Evolutionary conservation across 2,113 vertebrate species (phyloP), one percentile per base, ranked within the genome.

Genomic region (Platysternon megacephalum): DNA sequence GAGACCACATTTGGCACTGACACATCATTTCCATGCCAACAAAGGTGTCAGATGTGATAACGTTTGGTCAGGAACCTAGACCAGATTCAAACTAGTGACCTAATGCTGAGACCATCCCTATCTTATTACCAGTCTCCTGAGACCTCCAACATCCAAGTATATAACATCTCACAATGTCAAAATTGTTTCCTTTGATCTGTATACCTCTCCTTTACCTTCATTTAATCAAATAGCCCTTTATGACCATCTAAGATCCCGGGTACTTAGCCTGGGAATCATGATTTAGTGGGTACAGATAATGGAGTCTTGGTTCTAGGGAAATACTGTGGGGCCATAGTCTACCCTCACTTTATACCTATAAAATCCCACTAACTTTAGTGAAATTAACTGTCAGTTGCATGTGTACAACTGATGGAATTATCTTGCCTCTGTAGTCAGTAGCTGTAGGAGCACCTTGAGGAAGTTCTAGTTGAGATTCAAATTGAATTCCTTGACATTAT

Each of bases 401-500:
- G 90, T 88, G 5, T 11, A 83, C 89, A 93, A 93, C 2, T 44
- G 58, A 53, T 86, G n/a, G 42, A 91, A 85, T 91, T 83, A 87
- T 82, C 87, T 72, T 88, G 58, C 8, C 3, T 85, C 89, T 44
- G 49, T 79, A 83, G 46, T 52, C 35, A 95, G 4, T 29, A 91
- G 4, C n/a, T 88, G 85, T 44, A 91, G 65, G 84, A 94, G 24
- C 29, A 65, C 12, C 44, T 1, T n/a, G 44, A 82, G 97, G 56
- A 96, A 53, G 2, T 86, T 84, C n/a, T 39, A 80, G 51, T 42
- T 89, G 6, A 72, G 5, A 26, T 39, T 65, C 44, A 89, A 94
- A 92, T n/a, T 85, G 6, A 91, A 83, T 95, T 95, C 28, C 17
- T 74, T 93, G 21, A 58, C 83, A 88, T 72, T 84, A 91, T 84